Base-by-base conservation (phyloP, 2,113 vertebrate species). In the Ardeotis arabs region DNA sequence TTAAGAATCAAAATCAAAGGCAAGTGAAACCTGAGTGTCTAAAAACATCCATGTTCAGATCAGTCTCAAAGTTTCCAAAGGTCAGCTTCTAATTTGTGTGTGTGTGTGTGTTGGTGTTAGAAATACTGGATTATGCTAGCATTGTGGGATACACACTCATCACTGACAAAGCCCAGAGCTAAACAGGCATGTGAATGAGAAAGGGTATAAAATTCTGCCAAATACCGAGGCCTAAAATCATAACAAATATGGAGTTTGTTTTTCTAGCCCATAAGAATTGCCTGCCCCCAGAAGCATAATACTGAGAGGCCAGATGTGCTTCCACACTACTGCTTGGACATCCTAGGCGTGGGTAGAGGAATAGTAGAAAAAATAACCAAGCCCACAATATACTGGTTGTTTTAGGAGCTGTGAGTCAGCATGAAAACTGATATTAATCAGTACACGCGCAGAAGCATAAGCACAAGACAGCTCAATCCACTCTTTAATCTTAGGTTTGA, bases 1-100 rank as follows among this genome's bases (percentile, higher is more conserved):
- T 41, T 37, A 87, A 80, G 37, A 84, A 86, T 90, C 67, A 95
- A 94, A 96, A 92, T 55, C 44, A 94, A 95, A 85, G 87, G 33
- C 52, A 63, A 95, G 25, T 89, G 77, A 96, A 97, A 87, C 69
- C 52, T 28, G 18, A 76, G 29, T 84, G 70, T 75, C 66, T 73
- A 75, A 96, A 91, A 89, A 64, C 62, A 49, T 44, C 7, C 41
- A 14, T 12, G 68, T 55, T 84, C 56, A 59, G 68, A 81, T 95
- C 44, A 49, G 23, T 69, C 44, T 77, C n/a, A 49, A 59, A 28
- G 37, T 47, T 88, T 86, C 47, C 74, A 74, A 80, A 84, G 49
- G 27, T 68, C 15, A 59, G 0, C 37, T 89, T 35, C 10, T 49
- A 24, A 86, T 89, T 12, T 76, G 16, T 66, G 17, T 44, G n/a